Percentiles rank a stretch among this genome's conserved stretches.
phyloP scores from a whole-genome alignment of 2,113 vertebrate species.

The Emydura subglobosa region DNA sequence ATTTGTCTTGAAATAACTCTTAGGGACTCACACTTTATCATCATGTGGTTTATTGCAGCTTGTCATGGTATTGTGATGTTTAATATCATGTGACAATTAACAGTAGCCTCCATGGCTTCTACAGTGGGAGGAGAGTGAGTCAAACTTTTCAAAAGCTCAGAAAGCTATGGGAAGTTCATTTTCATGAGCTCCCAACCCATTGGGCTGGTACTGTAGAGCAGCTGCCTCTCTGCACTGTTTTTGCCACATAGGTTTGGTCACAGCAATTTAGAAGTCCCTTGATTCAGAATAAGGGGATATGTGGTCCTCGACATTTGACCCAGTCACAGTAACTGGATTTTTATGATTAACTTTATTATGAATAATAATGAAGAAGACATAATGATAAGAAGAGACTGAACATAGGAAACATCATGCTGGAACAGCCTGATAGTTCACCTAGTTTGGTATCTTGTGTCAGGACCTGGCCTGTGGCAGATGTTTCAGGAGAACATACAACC shows the following conservation, averaged over 20 bases:
- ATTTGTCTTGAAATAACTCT: too few species aligned
- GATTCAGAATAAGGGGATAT: background rate
- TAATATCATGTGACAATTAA: too few species aligned
- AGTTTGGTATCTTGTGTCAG: background rate
- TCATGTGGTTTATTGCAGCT: too few species aligned
- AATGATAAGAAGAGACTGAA: background rate
- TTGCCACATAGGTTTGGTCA: background rate
- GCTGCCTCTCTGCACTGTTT: too few species aligned
- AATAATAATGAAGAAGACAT: background rate
- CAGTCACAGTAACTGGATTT: background rate
- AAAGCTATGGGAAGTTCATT: too few species aligned
- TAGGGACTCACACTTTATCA: too few species aligned
- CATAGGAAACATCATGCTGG: background rate
- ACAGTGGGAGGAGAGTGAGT: too few species aligned
- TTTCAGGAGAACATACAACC: background rate
- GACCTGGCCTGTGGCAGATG: background rate
- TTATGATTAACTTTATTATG: background rate
- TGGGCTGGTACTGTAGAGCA: too few species aligned
- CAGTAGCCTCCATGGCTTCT: too few species aligned
- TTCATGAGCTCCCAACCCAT: too few species aligned
- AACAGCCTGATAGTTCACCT: background rate
- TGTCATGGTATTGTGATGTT: too few species aligned
- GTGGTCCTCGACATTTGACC: background rate
- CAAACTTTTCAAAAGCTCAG: too few species aligned
- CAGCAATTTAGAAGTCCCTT: background rate